These are phyloP conservation scores for Brachyrhaphis roseni DNA, from an alignment of 2,797 vertebrate species.

Conservation along the genomic window DNA sequence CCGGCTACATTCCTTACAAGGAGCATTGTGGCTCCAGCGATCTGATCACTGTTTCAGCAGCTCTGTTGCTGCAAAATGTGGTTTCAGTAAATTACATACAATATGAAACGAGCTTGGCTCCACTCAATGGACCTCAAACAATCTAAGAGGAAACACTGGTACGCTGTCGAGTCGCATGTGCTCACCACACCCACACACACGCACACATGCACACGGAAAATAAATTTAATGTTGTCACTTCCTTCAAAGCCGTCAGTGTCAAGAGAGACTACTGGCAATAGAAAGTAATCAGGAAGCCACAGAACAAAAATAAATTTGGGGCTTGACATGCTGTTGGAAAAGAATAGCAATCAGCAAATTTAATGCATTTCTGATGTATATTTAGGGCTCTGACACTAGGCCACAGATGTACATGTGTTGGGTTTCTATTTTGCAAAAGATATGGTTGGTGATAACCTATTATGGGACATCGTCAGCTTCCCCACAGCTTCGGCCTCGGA, in stretches of 20 bases:
- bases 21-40: conserved; percentile 44
- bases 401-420: conserved; percentile 99
- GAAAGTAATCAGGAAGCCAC: conserved; percentile 88
- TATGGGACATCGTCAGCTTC: conserved; percentile 90
- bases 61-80: conserved; percentile 31
- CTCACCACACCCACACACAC: conserved; percentile 45
- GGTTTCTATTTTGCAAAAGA: conserved; percentile 97
- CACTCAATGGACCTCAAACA: conserved; percentile 64
- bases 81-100: conserved; percentile 69
- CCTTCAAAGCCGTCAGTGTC: conserved; percentile 83
- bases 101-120: conserved; percentile 61
- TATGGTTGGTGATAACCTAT: conserved; percentile 97
- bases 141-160: conserved; percentile 69
- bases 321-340: conserved; percentile 90
- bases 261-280: conserved; percentile 86
- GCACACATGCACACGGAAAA: conserved; percentile 51
- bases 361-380: conserved; percentile 99
- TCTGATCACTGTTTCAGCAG: conserved; percentile 64
- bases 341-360: conserved; percentile 95
- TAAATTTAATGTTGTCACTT: conserved; percentile 78
- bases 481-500: conserved; percentile 73
- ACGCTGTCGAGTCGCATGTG: conserved; percentile 45
- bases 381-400: conserved; percentile 95
- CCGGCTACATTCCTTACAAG: conserved; percentile 61
- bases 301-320: conserved; percentile 88